These are phyloP conservation scores for Cosmia trapezina DNA, from an alignment of 2,888 invertebrate genomes.

Conservation along the genomic window DNA sequence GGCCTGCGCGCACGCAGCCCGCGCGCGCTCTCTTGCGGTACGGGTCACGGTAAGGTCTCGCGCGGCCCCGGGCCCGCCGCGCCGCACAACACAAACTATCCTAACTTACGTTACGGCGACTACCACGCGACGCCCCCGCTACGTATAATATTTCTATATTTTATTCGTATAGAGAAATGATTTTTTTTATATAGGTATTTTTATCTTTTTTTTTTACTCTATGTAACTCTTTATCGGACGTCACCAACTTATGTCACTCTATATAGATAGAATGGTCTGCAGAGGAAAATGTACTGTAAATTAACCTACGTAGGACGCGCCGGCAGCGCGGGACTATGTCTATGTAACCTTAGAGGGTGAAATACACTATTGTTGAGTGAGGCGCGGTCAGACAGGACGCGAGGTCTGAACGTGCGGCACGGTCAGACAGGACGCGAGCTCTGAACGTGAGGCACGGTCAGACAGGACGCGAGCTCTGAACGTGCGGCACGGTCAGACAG, in stretches of 20 bases:
- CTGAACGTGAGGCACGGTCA: slow-evolving; percentile 53
- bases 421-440: slow-evolving; percentile 56
- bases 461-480: slow-evolving; percentile 55
- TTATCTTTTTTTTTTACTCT: slow-evolving; percentile 83
- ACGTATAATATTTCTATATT: slow-evolving; percentile 78
- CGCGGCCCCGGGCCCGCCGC: slow-evolving; percentile 61
- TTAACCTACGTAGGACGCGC: slow-evolving; percentile 73
- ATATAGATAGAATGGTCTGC: slow-evolving; percentile 75
- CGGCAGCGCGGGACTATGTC: slow-evolving; percentile 21
- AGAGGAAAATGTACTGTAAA: slow-evolving; percentile 82
- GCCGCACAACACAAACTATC: slow-evolving; percentile 69
- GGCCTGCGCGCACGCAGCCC: slow-evolving; percentile 57
- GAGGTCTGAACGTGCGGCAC: slow-evolving; percentile 47
- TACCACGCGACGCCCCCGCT: slow-evolving; percentile 79
- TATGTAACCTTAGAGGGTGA: slow-evolving; percentile 71
- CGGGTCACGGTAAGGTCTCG: slow-evolving; percentile 69
- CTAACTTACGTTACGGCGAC: slow-evolving; percentile 76
- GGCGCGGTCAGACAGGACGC: slow-evolving; percentile 55
- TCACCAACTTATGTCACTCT: slow-evolving; percentile 84
- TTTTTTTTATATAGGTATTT: slow-evolving; percentile 83
- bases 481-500: slow-evolving; percentile 57
- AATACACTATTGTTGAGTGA: slow-evolving; percentile 70
- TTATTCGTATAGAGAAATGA: slow-evolving; percentile 84
- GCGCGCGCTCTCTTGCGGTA: slow-evolving; percentile 44
- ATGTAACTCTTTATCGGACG: slow-evolving; percentile 87